Evolutionary conservation across 2,797 vertebrate genomes (phyloP), one percentile per base, ranked within the genome.

Genomic region (Periophthalmus magnuspinnatus): DNA sequence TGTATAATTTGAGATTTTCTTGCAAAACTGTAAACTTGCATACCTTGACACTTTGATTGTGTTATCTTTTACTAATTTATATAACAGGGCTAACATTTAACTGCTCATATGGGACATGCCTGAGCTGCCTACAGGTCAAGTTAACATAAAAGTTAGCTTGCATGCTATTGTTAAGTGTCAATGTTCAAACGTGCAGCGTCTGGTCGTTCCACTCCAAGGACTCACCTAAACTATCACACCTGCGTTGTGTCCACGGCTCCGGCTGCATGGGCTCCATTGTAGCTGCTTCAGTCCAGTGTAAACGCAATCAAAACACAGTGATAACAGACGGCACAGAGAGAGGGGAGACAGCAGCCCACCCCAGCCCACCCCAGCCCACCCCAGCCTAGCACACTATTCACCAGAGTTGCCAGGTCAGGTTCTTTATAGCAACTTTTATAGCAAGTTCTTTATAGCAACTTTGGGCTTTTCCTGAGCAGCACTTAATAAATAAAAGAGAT

Each of bases 181-280:
- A 1, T 2, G 52, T 54, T 54, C 21, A 54, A 3, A 22, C 52
- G 10, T 1, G 54, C 54, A 2, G 22, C 24, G 2, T 2, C 28
- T 1, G 57, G 17, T 9, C 3, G 33, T n/a, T 22, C 1, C 7
- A 70, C 75, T 75, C 6, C 0, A 48, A 2, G 24, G 33, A 59
- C 92, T 93, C 85, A 93, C 93, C 92, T 87, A 91, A 81, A 48
- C 90, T 92, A 84, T 93, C 90, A 80, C 82, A 88, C 52, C 86
- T 82, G 65, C 56, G 81, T 32, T 63, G 80, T 67, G 65, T 83
- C 61, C 76, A 1, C 1, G 79, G 57, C 68, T 92, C 92, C 76
- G 74, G 72, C 24, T 81, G 85, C 22, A 79, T 70, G 56, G 71
- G 13, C 41, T 92, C 92, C 91, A 93, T 93, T 57, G 48, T 80